Evolutionary conservation across 2,113 vertebrate species (phyloP).

Genomic region (Larimichthys crocea): DNA sequence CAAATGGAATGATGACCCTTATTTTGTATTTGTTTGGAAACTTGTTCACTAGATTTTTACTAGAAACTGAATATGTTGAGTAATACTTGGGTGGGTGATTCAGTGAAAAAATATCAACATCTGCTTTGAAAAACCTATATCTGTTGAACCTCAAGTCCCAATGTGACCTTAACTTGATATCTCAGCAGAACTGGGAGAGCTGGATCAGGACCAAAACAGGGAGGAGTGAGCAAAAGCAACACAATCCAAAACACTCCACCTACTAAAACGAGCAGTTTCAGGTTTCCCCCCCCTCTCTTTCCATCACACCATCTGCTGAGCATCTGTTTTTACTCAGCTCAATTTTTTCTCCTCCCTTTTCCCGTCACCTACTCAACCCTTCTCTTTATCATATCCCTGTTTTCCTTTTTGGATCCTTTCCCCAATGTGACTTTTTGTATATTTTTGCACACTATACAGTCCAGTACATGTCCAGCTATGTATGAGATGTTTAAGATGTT

Average conservation of each 20-base stretch:
- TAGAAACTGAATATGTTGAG: neutral
- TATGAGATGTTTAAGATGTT: neutral
- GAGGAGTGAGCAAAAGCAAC: conserved; percentile 27
- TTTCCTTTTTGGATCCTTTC: neutral
- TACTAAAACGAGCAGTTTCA: conserved; percentile 5
- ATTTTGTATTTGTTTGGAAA: neutral
- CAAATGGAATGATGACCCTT: neutral
- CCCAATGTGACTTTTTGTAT: neutral
- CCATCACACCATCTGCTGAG: conserved; percentile 4
- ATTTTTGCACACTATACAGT: too few species aligned
- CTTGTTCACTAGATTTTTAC: neutral
- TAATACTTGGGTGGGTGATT: neutral
- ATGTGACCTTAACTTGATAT: neutral
- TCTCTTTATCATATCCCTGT: neutral
- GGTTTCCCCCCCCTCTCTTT: neutral
- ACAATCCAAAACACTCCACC: conserved; percentile 28
- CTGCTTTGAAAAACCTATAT: conserved; percentile 3
- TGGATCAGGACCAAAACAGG: conserved; percentile 25
- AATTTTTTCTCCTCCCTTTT: neutral
- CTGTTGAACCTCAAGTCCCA: neutral
- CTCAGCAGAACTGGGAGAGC: neutral
- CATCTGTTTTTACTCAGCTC: conserved; percentile 46
- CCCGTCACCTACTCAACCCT: neutral
- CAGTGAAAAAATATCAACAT: neutral
- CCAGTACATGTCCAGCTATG: too few species aligned